Evolutionary conservation across 2,113 vertebrate genomes (phyloP).

Genomic region (Xenus cinereus): DNA sequence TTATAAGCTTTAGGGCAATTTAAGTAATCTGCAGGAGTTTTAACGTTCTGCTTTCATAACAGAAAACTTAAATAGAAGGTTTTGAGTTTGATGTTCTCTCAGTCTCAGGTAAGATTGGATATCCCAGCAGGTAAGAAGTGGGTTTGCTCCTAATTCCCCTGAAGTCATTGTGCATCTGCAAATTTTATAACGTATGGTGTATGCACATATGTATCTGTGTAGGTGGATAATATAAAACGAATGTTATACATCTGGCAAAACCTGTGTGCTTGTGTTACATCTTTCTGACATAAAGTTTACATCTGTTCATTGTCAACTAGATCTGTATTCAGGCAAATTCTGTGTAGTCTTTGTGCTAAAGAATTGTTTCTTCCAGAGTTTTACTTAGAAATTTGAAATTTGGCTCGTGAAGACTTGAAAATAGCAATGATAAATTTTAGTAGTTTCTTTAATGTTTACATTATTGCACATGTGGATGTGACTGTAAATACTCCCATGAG

Average conservation of each 20-base stretch:
- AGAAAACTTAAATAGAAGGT: background rate
- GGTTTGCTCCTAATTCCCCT: background rate
- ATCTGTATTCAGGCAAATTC: background rate
- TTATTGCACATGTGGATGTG: background rate
- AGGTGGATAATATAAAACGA: background rate
- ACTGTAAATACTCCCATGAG: background rate
- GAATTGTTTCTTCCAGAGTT: background rate
- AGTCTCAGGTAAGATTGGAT: background rate
- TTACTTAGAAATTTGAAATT: background rate
- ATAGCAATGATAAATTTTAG: background rate
- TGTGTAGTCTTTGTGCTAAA: background rate
- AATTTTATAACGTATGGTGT: background rate
- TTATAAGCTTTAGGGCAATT: background rate
- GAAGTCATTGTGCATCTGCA: background rate
- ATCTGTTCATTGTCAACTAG: background rate
- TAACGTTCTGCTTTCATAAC: background rate
- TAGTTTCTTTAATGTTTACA: background rate
- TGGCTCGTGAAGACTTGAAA: background rate
- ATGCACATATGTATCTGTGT: background rate
- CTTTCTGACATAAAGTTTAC: background rate
- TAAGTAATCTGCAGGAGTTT: background rate
- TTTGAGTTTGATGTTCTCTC: background rate
- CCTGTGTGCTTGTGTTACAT: background rate
- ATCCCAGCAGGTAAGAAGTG: background rate
- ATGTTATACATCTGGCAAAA: background rate